These are phyloP conservation scores for Salvator merianae DNA, from an alignment of 2,113 vertebrate species.

Conservation along the genomic window DNA sequence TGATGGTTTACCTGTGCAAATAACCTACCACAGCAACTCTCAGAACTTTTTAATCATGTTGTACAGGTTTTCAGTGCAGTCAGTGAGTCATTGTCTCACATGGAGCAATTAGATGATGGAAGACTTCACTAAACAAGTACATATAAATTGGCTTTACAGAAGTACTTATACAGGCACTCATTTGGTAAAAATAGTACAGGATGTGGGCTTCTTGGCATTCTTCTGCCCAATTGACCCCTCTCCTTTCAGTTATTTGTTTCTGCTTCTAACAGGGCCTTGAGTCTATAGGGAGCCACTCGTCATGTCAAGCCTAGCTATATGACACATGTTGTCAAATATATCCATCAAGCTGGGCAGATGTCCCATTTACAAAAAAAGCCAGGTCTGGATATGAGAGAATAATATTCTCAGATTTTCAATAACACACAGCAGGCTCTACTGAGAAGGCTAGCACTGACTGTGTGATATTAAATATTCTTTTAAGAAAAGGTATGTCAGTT, in stretches of 20 bases:
- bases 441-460: slow-evolving; percentile 9
- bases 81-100: neutral
- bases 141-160: neutral
- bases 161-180: neutral
- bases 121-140: neutral
- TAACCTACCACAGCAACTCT: neutral
- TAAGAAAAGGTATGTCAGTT: neutral
- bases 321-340: neutral
- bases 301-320: neutral
- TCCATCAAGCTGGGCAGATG: neutral
- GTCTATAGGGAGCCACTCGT: neutral
- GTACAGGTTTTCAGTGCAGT: neutral
- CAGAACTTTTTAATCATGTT: neutral
- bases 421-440: slow-evolving; percentile 4
- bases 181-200: neutral
- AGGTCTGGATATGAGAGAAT: neutral
- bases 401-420: neutral
- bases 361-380: neutral
- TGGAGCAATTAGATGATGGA: neutral
- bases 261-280: neutral
- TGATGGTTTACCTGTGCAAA: neutral
- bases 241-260: neutral
- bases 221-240: neutral
- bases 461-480: rapidly evolving
- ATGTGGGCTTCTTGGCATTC: neutral